Evolutionary conservation across 2,888 invertebrate genomes (phyloP).

Genomic region (Nemurella pictetii): DNA sequence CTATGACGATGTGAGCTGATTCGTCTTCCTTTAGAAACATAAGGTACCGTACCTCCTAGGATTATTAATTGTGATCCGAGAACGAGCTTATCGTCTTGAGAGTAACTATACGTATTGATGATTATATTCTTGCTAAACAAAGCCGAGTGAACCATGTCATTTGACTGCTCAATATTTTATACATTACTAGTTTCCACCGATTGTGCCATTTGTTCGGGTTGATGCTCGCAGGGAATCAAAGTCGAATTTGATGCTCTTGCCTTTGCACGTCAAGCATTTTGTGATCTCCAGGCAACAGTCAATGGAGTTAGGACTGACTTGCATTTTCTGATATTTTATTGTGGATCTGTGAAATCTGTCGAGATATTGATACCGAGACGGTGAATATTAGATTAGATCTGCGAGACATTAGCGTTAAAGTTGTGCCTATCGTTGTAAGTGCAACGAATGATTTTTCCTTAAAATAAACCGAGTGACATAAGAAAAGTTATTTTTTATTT

Average conservation of each 20-base stretch:
- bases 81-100: neutral
- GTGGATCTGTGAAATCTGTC: neutral
- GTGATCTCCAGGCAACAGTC: neutral
- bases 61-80: neutral
- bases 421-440: no score
- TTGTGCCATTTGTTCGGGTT: neutral
- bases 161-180: neutral
- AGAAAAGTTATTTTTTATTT: no score
- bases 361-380: neutral
- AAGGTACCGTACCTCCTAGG: no score
- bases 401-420: no score
- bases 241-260: neutral
- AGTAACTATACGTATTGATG: neutral
- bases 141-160: neutral
- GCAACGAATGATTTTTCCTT: no score
- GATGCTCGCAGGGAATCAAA: neutral
- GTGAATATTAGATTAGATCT: no score
- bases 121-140: neutral
- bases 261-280: neutral
- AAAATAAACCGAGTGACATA: no score
- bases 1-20: neutral
- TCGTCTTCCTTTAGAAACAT: neutral
- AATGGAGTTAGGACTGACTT: neutral
- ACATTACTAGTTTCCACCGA: neutral
- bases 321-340: neutral